Conservation (phyloP, 2,888 invertebrate species). For the Cerceris ruficornis region DNA sequence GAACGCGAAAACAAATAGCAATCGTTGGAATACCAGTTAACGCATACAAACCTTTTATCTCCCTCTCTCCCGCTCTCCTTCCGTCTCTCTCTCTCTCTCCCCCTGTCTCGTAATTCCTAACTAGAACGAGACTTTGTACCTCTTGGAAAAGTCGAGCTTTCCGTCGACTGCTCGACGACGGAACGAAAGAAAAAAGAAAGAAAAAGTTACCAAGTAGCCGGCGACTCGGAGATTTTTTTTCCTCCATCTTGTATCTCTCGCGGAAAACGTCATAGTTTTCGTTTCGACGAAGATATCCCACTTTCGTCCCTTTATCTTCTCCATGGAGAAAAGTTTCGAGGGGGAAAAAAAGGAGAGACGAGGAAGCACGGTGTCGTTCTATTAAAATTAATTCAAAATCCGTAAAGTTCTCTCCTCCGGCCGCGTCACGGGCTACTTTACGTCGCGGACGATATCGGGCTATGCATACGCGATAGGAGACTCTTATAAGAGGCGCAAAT, state of each 20-base stretch:
- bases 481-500: slow-evolving; percentile 23
- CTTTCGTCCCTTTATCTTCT: slow-evolving; percentile 19
- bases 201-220: not conserved
- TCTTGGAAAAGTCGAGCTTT: not conserved
- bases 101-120: not conserved
- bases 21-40: slow-evolving; percentile 57
- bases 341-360: slow-evolving; percentile 8
- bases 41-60: slow-evolving; percentile 39
- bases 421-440: slow-evolving; percentile 12
- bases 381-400: slow-evolving; percentile 39
- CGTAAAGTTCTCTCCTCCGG: slow-evolving; percentile 17
- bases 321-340: slow-evolving; percentile 12
- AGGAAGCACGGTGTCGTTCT: not conserved
- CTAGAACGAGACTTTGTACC: not conserved
- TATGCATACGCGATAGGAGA: slow-evolving; percentile 8
- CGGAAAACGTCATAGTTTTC: too few relatives aligned
- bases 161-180: not conserved
- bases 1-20: slow-evolving; percentile 54
- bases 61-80: not conserved
- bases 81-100: not conserved
- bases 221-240: too few relatives aligned
- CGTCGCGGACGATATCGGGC: slow-evolving; percentile 11
- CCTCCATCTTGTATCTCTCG: too few relatives aligned
- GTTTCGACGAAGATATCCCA: too few relatives aligned
- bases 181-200: not conserved